phyloP scores from a whole-genome alignment of 2,113 vertebrate genomes.

The Capricornis sumatraensis region DNA sequence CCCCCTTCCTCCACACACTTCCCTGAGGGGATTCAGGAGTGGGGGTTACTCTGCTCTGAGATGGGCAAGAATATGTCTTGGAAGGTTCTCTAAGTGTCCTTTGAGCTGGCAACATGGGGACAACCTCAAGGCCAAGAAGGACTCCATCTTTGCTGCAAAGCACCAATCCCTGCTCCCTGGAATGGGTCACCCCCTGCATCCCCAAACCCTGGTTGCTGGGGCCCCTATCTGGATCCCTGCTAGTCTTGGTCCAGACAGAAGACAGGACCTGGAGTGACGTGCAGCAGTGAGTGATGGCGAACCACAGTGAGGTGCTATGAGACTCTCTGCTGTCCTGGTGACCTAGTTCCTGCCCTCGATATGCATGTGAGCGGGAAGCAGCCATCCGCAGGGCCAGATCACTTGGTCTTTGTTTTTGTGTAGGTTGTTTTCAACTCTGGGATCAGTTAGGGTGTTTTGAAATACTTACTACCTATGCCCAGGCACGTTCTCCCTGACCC shows the following conservation, averaged over 20 bases:
- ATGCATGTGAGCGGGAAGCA: neutral
- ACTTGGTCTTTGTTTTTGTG: neutral
- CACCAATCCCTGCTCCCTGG: neutral
- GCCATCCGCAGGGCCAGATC: neutral
- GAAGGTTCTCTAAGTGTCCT: neutral
- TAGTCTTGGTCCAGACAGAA: neutral
- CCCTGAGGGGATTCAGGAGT: neutral
- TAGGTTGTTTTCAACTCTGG: neutral
- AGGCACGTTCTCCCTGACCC: no score
- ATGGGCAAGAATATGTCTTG: neutral
- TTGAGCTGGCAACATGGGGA: neutral
- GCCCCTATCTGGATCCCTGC: neutral
- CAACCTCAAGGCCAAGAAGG: neutral
- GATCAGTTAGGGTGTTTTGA: neutral
- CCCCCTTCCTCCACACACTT: neutral
- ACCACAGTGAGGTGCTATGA: neutral
- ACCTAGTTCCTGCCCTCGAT: neutral
- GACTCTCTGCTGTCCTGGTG: neutral
- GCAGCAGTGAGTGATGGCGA: rapidly evolving
- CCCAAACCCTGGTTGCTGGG: no score
- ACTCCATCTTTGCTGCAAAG: no score
- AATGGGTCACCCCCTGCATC: neutral
- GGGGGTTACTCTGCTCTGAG: neutral
- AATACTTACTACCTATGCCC: neutral
- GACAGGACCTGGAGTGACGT: rapidly evolving